Evolutionary conservation across 1,140 invertebrate species (phyloP).

Genomic region (Akabosia matsudoensis): DNA sequence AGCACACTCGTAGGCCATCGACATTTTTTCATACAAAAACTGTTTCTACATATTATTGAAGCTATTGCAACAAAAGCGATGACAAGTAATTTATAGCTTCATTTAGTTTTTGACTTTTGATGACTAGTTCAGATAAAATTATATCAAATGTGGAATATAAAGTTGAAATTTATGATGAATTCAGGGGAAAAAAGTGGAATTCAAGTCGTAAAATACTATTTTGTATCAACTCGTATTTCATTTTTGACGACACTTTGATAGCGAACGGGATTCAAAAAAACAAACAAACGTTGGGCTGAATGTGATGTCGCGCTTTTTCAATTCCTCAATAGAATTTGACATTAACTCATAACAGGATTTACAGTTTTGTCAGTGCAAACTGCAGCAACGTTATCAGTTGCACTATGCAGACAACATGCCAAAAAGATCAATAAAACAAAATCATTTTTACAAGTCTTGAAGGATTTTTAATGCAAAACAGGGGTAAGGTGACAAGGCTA

Average conservation of each 20-base stretch:
- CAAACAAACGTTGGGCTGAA: no score
- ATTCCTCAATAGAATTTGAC: no score
- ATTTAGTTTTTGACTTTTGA: conserved; percentile 4
- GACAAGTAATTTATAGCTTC: background rate
- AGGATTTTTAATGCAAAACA: background rate
- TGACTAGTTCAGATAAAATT: background rate
- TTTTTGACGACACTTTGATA: no score
- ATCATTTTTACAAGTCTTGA: background rate
- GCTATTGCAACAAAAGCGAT: background rate
- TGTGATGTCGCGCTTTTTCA: no score
- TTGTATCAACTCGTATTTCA: background rate
- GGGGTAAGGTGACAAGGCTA: background rate
- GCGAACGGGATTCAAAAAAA: background rate
- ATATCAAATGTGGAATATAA: background rate
- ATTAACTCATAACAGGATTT: no score
- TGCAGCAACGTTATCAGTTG: background rate
- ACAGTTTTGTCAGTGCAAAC: no score
- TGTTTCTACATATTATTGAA: background rate
- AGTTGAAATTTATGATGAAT: background rate
- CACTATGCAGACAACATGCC: background rate
- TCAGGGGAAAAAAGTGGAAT: background rate
- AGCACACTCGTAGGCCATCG: conserved; percentile 11
- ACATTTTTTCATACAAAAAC: background rate
- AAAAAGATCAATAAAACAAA: background rate
- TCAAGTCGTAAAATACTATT: background rate